Conservation (phyloP, 1,140 invertebrate genomes). For the Fragariocoptes setiger region DNA sequence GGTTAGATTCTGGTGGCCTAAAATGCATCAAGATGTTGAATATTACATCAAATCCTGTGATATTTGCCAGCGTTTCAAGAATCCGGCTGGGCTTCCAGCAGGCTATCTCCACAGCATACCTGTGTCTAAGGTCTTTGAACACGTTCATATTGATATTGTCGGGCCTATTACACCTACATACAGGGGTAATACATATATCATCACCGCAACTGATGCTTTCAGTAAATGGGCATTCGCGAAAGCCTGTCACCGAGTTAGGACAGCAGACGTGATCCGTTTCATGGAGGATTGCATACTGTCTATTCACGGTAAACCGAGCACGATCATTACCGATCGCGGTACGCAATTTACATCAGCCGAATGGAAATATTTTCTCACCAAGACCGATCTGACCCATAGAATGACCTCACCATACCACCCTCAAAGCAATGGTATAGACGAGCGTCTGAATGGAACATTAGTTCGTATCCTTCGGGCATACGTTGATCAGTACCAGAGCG, state of each 20-base stretch:
- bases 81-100: background rate
- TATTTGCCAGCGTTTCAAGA: slow-evolving; percentile 2
- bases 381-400: slow-evolving; percentile 2
- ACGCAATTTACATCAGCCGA: slow-evolving; percentile 6
- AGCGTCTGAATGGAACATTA: slow-evolving; percentile 10
- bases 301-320: slow-evolving; percentile 13
- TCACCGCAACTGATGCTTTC: slow-evolving; percentile 12
- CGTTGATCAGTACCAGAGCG: slow-evolving; percentile 12
- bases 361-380: background rate
- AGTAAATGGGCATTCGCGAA: slow-evolving; percentile 11
- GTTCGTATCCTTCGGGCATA: slow-evolving; percentile 10
- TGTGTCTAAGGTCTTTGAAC: slow-evolving; percentile 8
- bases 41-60: slow-evolving; percentile 1
- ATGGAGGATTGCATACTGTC: slow-evolving; percentile 15
- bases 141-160: slow-evolving; percentile 13
- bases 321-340: slow-evolving; percentile 12
- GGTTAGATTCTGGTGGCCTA: slow-evolving; percentile 6
- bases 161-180: slow-evolving; percentile 10
- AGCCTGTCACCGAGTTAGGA: slow-evolving; percentile 6
- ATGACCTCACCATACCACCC: slow-evolving; percentile 4
- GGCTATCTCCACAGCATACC: slow-evolving; percentile 6
- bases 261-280: slow-evolving; percentile 3
- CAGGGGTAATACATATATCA: slow-evolving; percentile 11
- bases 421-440: slow-evolving; percentile 10
- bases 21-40: background rate